Evolutionary conservation across 1,140 invertebrate genomes (phyloP), one percentile per base, ranked within the genome.

Genomic region (Magallana angulata): DNA sequence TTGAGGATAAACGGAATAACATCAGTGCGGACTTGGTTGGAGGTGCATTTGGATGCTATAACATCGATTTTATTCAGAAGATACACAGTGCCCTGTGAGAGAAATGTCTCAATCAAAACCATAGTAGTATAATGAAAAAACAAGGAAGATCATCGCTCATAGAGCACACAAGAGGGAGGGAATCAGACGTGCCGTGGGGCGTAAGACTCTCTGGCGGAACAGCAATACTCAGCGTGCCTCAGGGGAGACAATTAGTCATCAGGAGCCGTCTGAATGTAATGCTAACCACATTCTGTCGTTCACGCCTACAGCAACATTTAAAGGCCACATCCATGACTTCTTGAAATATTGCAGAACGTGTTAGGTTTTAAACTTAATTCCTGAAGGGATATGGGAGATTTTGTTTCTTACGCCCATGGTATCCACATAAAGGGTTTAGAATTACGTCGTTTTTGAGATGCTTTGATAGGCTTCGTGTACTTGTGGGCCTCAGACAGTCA

Each of bases 11-110:
- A 96, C 7, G 98, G 98, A 86, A 99, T 95, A 48, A 99, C 96
- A 90, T 99, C 98, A 11, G 96, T 95, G 89, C 95, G 94, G 48
- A 98, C 96, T 86, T 98, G 97, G 24, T 98, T 97, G 36, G 96
- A 94, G 9, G 97, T 96, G 36, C 97, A 97, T 94, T 99, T 99
- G 91, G 97, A 96, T 92, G 99, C 96, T 90, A 99, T 97, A 85
- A 98, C 96, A 93, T 99, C 98, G 86, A 99, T 95, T 95, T 98
- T 98, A 95, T 99, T 98, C 90, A 99, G 94, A 64, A 99, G 95
- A 30, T 97, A 98, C 1, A 99, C 98, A 2, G 97, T 97, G 1
- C 98, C 98, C 95, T 98, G 68, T 30, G 30, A 76, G 24, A 36
- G 24, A 36, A 76, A 48, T 48, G 36, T 48, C 36, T 48, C 36